Evolutionary conservation across 2,797 vertebrate species (phyloP), one percentile per base, ranked within the genome.

Genomic region (Micrastur ruficollis): DNA sequence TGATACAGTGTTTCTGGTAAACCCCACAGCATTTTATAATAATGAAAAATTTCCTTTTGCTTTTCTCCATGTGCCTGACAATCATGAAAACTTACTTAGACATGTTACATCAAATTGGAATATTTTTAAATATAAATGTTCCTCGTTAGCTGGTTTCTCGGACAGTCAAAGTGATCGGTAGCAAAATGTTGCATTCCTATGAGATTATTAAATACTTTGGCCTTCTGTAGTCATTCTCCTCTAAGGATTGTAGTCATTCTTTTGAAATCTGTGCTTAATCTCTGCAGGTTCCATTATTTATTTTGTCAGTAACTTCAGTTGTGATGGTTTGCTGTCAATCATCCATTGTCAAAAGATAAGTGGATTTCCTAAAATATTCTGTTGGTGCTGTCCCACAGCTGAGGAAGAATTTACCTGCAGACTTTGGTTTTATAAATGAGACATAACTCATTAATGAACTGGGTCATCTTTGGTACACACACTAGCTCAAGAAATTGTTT

Each of bases 211-310:
- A 95, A 87, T 68, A 25, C 42, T 85, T 89, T 58, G 36, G 67
- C 56, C 84, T 73, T 73, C 70, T 82, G 49, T 92, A 90, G 81
- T 85, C 4, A 0, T 67, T 81, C 50, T 73, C 92, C 80, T 79
- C 78, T 55, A 9, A 81, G 86, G 86, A 82, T 6, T 86, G 74
- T 42, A 53, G 71, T 58, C 14, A 6, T 59, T 80, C 55, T 49
- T 93, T 95, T 80, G 59, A 92, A 97, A 94, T 81, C 61, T 14
- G 53, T 86, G 34, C 75, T 34, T 95, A 52, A 87, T 94, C 74
- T 94, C 86, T 5, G 10, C 61, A 53, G n/a, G 25, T 78, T 46
- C 59, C 1, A 2, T 85, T 94, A 81, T 92, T 89, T 93, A 82
- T 95, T 92, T 92, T 85, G 90, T 86, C 88, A 93, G 70, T 74